These are phyloP conservation scores for Poeciliopsis paucimaculata DNA, from an alignment of 2,797 vertebrate species.

Conservation along the genomic window DNA sequence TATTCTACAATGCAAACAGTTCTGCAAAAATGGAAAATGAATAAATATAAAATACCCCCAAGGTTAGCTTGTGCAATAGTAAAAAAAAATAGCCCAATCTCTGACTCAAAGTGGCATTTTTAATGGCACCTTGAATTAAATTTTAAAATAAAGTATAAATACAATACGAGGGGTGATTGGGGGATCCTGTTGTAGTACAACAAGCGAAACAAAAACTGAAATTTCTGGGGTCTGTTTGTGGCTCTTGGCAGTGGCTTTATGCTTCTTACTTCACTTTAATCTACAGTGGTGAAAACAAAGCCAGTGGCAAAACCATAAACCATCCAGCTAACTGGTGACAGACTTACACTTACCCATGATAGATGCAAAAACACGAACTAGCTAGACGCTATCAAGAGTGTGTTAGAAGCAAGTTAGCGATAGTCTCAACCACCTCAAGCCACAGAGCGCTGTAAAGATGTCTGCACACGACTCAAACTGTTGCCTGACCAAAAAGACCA, in stretches of 20 bases:
- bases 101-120: not conserved
- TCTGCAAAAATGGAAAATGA: not conserved
- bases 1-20: not conserved
- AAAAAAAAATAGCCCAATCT: not conserved
- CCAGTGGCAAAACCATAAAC: not conserved
- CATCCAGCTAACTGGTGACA: not conserved
- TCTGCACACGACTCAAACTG: not conserved
- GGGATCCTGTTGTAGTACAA: not conserved
- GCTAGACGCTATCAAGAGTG: not conserved
- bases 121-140: not conserved
- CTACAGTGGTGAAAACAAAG: not conserved
- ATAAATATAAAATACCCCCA: not conserved
- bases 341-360: not conserved
- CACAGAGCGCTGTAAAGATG: not conserved
- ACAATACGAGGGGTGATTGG: no score
- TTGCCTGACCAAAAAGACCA: not conserved
- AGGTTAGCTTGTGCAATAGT: not conserved
- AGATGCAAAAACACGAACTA: not conserved
- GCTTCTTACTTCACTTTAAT: no score
- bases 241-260: not conserved
- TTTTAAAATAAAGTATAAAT: not conserved
- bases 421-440: no score
- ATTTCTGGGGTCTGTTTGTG: not conserved
- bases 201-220: not conserved
- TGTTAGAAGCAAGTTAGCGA: not conserved